Evolutionary conservation across 2,113 vertebrate species (phyloP).

Genomic region (Amblyopsis rosae): DNA sequence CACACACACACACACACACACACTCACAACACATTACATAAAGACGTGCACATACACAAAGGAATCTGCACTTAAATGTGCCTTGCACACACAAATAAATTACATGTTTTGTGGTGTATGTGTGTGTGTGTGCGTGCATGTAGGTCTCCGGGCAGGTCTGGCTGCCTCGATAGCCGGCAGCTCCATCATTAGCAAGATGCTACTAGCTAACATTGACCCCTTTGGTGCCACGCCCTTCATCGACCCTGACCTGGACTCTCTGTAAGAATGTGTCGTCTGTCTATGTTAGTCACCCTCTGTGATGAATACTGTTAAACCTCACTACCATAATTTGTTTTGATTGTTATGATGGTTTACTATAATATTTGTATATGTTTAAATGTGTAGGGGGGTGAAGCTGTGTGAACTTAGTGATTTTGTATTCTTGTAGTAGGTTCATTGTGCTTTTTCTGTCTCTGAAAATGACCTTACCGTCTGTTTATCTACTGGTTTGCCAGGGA

Average conservation of each 20-base stretch:
- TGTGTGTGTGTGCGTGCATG: constrained; percentile 38
- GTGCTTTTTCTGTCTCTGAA: no score
- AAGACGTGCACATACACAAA: not conserved
- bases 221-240: constrained; percentile 96
- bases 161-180: constrained; percentile 98
- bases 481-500: constrained; percentile 67
- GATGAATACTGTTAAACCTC: not conserved
- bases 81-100: not conserved
- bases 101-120: not conserved
- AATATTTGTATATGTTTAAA: not conserved
- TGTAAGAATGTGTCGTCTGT: constrained; percentile 80
- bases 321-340: no score
- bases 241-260: constrained; percentile 92
- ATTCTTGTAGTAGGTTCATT: no score
- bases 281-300: not conserved
- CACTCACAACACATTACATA: not conserved
- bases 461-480: not conserved
- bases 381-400: not conserved
- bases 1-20: not conserved
- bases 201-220: constrained; percentile 94
- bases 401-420: not conserved
- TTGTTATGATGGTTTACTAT: no score
- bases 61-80: not conserved
- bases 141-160: constrained; percentile 92
- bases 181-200: constrained; percentile 99